These are phyloP conservation scores for Eudemis profundana DNA, from an alignment of 2,888 invertebrate genomes.

Conservation along the genomic window DNA sequence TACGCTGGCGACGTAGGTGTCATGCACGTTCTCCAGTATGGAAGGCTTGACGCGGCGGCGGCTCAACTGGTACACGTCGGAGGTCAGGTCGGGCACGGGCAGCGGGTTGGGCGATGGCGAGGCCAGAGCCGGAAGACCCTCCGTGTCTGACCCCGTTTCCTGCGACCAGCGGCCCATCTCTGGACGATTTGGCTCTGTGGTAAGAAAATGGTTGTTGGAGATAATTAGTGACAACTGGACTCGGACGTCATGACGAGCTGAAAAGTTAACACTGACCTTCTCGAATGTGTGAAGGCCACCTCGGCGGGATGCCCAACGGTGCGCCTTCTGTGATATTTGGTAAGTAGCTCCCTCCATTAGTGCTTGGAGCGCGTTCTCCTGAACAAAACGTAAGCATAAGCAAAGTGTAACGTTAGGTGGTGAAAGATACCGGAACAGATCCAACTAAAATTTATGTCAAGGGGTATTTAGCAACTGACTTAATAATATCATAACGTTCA, in stretches of 20 bases:
- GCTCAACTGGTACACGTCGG: constrained; percentile 84
- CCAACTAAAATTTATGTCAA: too few species aligned
- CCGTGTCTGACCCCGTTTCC: constrained; percentile 91
- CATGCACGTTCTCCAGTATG: constrained; percentile 85
- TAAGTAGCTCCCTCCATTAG: constrained; percentile 68
- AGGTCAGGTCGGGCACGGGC: constrained; percentile 91
- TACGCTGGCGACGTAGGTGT: constrained; percentile 81
- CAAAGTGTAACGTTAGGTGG: background rate
- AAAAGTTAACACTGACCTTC: constrained; percentile 74
- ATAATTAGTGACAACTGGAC: too few species aligned
- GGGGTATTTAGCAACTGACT: too few species aligned
- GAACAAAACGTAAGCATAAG: too few species aligned
- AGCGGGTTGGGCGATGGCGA: constrained; percentile 87
- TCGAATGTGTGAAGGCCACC: constrained; percentile 75
- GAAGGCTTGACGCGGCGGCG: constrained; percentile 84
- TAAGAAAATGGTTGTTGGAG: background rate
- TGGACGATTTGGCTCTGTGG: constrained; percentile 62
- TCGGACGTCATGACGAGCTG: too few species aligned
- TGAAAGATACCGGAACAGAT: too few species aligned
- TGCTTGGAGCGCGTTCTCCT: constrained; percentile 70
- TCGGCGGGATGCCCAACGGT: constrained; percentile 70
- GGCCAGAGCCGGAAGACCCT: constrained; percentile 74
- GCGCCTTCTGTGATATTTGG: constrained; percentile 81
- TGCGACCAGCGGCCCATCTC: constrained; percentile 89
- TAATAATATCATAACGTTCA: too few species aligned